Base-by-base conservation (phyloP, 2,888 invertebrate genomes). In the Auanema freiburgensis region DNA sequence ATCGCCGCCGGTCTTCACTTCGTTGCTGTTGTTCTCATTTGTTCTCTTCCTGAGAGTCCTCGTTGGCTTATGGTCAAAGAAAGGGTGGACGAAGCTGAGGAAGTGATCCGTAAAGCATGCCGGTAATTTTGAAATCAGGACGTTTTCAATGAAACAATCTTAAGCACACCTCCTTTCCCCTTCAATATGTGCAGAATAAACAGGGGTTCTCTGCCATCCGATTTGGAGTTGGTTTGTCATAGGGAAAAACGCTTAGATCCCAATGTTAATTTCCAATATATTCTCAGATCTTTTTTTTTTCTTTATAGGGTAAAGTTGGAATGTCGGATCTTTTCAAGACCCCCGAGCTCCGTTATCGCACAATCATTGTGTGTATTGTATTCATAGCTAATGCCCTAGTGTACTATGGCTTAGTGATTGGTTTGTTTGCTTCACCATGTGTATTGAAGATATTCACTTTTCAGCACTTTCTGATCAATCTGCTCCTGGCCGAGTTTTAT, bases 371-470 rank as follows among this genome's bases (percentile, higher is more conserved):
- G 16, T 80, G 79, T 62, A 68, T 79, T 12, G 77, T 83, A n/a
- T 83, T 83, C 78, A 77, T 81, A 43, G 83, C 83, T 6, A 83
- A 83, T 8, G 83, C 83, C 8, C 72, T 83, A 11, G 83, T 84
- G 21, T 84, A 83, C 72, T 83, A 83, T 62, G 83, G 83, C 33
- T 61, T 84, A 24, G 80, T 84, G 18, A 79, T 83, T 60, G 79
- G 72, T 69, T 33, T 56, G 59, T 63, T 61, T 5, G 43, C 11
- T 46, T 10, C 46, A 46, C 3, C 46, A 46, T 5, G 3, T 21
- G 3, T 46, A 5, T 21, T 46, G 3, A 5, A 3, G 4, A 46
- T 5, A 46, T 21, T 33, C 16, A 49, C 4, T 46, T 65, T 72
- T 57, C 52, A 75, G 77, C 81, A 24, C 74, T 81, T 8, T 80